These are phyloP conservation scores for Pteruthius melanotis DNA, from an alignment of 2,113 vertebrate species.

Conservation along the genomic window DNA sequence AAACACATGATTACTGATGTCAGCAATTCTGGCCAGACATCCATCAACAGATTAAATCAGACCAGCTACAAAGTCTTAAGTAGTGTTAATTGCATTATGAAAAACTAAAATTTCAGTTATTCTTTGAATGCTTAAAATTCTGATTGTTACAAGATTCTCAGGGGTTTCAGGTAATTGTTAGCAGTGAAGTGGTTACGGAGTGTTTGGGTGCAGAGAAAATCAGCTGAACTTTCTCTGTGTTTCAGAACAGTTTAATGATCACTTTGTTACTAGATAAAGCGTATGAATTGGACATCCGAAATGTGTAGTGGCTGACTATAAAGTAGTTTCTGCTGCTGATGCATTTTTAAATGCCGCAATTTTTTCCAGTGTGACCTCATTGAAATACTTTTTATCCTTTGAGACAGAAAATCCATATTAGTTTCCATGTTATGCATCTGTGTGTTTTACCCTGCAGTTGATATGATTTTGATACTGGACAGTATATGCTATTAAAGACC, in stretches of 20 bases:
- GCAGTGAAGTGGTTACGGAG: constrained; percentile 12
- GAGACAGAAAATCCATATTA: constrained; percentile 29
- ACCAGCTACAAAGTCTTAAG: constrained; percentile 22
- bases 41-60: constrained; percentile 17
- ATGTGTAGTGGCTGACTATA: constrained; percentile 60
- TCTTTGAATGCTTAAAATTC: constrained; percentile 20
- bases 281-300: constrained; percentile 43
- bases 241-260: constrained; percentile 65
- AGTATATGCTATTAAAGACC: constrained; percentile 47
- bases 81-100: background rate
- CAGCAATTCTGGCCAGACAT: background rate
- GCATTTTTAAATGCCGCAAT: constrained; percentile 49
- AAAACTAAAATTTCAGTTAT: constrained; percentile 13
- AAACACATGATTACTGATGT: background rate
- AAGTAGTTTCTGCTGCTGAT: constrained; percentile 67
- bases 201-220: constrained; percentile 27
- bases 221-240: constrained; percentile 58
- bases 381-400: constrained; percentile 55
- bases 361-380: constrained; percentile 63
- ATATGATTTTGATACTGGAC: constrained; percentile 32
- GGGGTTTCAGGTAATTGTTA: constrained; percentile 59
- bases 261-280: constrained; percentile 57
- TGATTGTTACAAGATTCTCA: constrained; percentile 66
- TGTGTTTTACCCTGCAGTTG: constrained; percentile 42
- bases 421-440: constrained; percentile 31